These are phyloP conservation scores for Nasonia vitripennis DNA, from an alignment of 1,140 invertebrate genomes.

Conservation along the genomic window DNA sequence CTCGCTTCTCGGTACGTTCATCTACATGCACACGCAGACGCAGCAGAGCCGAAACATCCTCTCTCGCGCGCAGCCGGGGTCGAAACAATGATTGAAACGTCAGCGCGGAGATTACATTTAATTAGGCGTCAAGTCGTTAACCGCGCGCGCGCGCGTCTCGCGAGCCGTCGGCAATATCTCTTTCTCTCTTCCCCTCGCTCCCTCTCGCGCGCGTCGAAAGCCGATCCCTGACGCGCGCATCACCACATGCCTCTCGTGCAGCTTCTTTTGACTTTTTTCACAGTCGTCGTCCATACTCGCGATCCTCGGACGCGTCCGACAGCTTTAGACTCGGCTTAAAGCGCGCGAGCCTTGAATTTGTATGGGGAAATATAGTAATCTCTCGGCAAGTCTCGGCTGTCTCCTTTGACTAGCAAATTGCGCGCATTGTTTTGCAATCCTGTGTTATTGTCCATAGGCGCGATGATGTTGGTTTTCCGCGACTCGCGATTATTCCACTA, in stretches of 20 bases:
- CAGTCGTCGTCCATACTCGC: not conserved
- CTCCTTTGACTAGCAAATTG: not conserved
- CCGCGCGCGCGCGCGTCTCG: slow-evolving; percentile 28
- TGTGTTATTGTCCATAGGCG: not conserved
- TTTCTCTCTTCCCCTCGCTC: not conserved
- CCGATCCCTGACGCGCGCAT: slow-evolving; percentile 52
- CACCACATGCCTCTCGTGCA: not conserved
- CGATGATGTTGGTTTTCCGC: not conserved
- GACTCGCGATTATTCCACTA: not conserved
- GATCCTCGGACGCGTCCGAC: too few species aligned
- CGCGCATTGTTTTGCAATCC: not conserved
- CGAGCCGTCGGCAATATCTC: slow-evolving; percentile 59
- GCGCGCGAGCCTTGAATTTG: slow-evolving; percentile 5
- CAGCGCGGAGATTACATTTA: slow-evolving; percentile 61
- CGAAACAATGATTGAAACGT: slow-evolving; percentile 62
- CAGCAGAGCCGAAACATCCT: slow-evolving; percentile 1
- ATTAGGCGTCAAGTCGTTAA: slow-evolving; percentile 61
- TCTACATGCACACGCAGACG: too few species aligned
- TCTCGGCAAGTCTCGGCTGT: not conserved
- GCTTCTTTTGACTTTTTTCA: not conserved
- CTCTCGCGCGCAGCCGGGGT: slow-evolving; percentile 50
- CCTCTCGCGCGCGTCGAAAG: slow-evolving; percentile 36
- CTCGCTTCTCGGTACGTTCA: not conserved
- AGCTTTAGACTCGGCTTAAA: not conserved
- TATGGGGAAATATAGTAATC: slow-evolving; percentile 12